Evolutionary conservation across 2,797 vertebrate species (phyloP), one percentile per base, ranked within the genome.

Genomic region (Acomys russatus): DNA sequence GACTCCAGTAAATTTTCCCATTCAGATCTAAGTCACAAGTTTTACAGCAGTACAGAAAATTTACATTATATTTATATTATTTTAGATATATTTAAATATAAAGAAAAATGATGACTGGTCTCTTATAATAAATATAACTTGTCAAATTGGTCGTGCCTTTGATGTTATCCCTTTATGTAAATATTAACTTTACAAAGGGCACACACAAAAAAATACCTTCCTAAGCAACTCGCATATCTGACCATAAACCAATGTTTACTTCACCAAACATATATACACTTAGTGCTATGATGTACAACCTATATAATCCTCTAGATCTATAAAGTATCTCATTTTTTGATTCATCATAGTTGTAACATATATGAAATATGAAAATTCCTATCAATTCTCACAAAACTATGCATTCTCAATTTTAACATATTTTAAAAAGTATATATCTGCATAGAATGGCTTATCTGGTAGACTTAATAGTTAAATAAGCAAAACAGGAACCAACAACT

Each of bases 1-100:
- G 59, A 92, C 7, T 70, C 90, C 70, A 77, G 63, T 88, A 87
- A 76, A 83, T 70, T 88, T 95, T 91, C 63, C 88, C 90, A 95
- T 91, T 92, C 33, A 74, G n/a, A 83, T 74, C 23, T 74, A 85
- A 88, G 85, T 88, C n/a, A 85, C 28, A 54, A 74, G 23, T 74
- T 89, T 92, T 74, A 71, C 18, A 15, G 44, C 44, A 4, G 76
- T 95, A 68, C 0, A 95, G 76, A 92, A 79, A 91, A 25, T 86
- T 92, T 78, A 94, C 9, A 84, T 92, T 78, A 94, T 8, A 84
- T 79, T 70, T 35, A 64, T 78, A 84, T 51, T 87, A 68, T 56
- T 82, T 92, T 93, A 86, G 87, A 87, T 38, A 64, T 83, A 95
- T 64, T 92, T 93, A 35, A 91, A 59, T 78, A 30, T 77, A 93